phyloP scores from a whole-genome alignment of 2,888 invertebrate genomes.

The Synergus itoensis region DNA sequence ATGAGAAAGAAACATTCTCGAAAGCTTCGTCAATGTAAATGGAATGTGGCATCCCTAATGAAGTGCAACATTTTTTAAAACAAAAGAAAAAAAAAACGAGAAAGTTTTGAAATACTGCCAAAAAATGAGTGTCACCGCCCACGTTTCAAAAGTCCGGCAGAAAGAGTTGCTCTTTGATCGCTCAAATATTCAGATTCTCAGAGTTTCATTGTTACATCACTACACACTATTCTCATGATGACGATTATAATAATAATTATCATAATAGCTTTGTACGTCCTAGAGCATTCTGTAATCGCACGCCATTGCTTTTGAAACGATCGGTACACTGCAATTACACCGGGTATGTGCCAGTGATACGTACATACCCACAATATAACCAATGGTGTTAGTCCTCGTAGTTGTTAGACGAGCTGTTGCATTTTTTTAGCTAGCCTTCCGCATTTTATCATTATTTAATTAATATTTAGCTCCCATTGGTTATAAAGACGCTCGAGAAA shows the following conservation, averaged over 20 bases:
- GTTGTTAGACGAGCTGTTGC: constrained; percentile 76
- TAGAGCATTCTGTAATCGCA: constrained; percentile 18
- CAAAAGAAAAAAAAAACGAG: constrained; percentile 47
- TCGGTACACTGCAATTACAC: constrained; percentile 51
- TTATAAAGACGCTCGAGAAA: constrained; percentile 65
- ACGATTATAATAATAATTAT: constrained; percentile 12
- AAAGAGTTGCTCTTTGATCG: constrained; percentile 17
- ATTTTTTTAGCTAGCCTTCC: constrained; percentile 76
- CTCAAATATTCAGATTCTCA: background rate
- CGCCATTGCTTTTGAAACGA: constrained; percentile 47
- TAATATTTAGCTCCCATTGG: constrained; percentile 72
- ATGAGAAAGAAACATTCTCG: constrained; percentile 59
- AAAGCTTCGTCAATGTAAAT: constrained; percentile 78
- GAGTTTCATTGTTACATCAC: constrained; percentile 28
- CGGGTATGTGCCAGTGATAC: constrained; percentile 65
- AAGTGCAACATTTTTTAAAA: constrained; percentile 75
- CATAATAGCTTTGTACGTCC: constrained; percentile 23
- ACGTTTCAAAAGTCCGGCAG: constrained; percentile 45
- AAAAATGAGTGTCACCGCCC: constrained; percentile 50
- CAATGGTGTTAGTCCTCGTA: constrained; percentile 75
- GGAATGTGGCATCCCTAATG: constrained; percentile 76
- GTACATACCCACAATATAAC: constrained; percentile 69
- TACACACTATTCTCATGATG: constrained; percentile 30
- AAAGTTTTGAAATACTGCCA: constrained; percentile 52
- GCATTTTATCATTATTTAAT: constrained; percentile 68